Percentiles rank a stretch among this genome's conserved stretches.
phyloP scores from a whole-genome alignment of 2,797 vertebrate species.

The Enteromius argenteus region DNA sequence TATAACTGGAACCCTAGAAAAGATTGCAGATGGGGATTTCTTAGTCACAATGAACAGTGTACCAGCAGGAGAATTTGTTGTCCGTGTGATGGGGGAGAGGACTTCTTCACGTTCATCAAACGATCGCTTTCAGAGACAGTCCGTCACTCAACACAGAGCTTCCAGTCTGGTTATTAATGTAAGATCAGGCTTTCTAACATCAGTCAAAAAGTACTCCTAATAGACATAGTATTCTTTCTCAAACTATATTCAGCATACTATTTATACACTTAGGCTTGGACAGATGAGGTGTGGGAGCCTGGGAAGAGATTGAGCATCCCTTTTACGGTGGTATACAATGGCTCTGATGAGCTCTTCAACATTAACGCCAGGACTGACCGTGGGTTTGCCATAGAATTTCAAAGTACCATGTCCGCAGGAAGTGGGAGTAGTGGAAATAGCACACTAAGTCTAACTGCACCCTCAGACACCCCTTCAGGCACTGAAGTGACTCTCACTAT shows the following conservation, averaged over 20 bases:
- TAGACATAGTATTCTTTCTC: too few relatives aligned
- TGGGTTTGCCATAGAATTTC: constrained; percentile 54
- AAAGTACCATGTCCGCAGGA: constrained; percentile 15
- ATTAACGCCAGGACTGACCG: constrained; percentile 69
- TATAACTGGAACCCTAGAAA: constrained; percentile 68
- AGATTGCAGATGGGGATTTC: constrained; percentile 51
- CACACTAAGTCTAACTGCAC: constrained; percentile 60
- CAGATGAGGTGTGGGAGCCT: constrained; percentile 64
- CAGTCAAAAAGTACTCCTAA: background rate
- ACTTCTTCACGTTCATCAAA: constrained; percentile 46
- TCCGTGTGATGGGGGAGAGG: constrained; percentile 67
- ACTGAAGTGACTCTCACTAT: constrained; percentile 74
- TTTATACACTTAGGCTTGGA: constrained; percentile 56
- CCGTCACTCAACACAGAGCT: constrained; percentile 66
- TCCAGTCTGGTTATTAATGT: constrained; percentile 72
- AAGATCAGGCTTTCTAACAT: constrained; percentile 45
- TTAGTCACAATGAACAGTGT: constrained; percentile 67
- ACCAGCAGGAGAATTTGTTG: constrained; percentile 65
- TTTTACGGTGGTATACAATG: constrained; percentile 63
- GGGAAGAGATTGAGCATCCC: constrained; percentile 66
- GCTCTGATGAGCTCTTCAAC: constrained; percentile 52
- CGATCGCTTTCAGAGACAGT: constrained; percentile 72
- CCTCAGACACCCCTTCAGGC: constrained; percentile 66
- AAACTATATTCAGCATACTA: too few relatives aligned
- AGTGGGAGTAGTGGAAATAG: constrained; percentile 57